phyloP scores from a whole-genome alignment of 2,888 invertebrate species.

The Hermaeophaga mercurialis region DNA sequence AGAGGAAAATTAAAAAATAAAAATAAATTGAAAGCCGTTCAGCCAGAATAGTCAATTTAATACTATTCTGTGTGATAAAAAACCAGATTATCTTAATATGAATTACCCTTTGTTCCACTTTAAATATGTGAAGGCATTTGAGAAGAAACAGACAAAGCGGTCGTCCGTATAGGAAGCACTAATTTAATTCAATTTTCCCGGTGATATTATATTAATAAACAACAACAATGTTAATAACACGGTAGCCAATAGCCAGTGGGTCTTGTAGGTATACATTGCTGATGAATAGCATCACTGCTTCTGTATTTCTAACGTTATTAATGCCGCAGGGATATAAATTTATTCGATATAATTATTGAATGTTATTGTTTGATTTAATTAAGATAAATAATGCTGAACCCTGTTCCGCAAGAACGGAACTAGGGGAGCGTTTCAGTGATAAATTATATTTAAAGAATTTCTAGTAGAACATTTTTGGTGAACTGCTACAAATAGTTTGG shows the following conservation, averaged over 20 bases:
- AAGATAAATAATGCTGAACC: conserved; percentile 10
- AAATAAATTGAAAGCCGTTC: no score
- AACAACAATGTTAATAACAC: conserved; percentile 19
- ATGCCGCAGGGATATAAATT: conserved; percentile 12
- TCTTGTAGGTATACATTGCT: conserved; percentile 10
- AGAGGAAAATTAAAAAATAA: no score
- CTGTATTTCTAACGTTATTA: conserved; percentile 15
- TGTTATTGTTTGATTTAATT: conserved; percentile 20
- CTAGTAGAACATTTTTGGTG: no score
- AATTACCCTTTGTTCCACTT: no score
- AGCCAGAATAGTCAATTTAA: no score
- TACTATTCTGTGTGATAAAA: no score
- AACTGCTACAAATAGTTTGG: no score
- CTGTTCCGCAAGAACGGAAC: not conserved
- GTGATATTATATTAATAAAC: conserved; percentile 17
- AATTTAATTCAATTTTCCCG: conserved; percentile 10
- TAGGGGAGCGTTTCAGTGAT: no score
- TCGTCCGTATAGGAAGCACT: conserved; percentile 3
- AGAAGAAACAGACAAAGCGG: not conserved
- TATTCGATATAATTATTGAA: conserved; percentile 17
- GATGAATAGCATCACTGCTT: conserved; percentile 8
- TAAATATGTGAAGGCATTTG: not conserved
- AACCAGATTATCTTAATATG: no score
- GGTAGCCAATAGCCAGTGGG: conserved; percentile 13
- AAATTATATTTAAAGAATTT: no score